Evolutionary conservation across 2,888 invertebrate genomes (phyloP).

Genomic region (Ctena decussata): DNA sequence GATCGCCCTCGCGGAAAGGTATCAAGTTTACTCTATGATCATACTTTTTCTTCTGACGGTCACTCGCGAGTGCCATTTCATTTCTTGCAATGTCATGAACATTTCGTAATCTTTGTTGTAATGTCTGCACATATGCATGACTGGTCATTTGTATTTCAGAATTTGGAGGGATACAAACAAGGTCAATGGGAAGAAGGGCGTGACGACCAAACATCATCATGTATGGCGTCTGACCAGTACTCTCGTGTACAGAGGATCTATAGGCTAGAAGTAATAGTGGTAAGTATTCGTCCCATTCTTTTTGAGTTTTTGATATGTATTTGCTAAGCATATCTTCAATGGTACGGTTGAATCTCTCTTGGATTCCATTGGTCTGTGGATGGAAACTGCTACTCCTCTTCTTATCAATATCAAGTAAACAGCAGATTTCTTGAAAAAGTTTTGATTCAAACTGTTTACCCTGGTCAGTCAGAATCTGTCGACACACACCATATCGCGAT

Average conservation of each 20-base stretch:
- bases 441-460: constrained; percentile 28
- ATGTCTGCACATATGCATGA: too few species aligned
- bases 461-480: constrained; percentile 14
- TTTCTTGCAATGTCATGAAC: neutral
- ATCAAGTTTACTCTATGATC: neutral
- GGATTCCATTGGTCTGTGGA: constrained; percentile 45
- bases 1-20: neutral
- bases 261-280: constrained; percentile 15
- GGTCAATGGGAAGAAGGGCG: neutral
- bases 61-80: neutral
- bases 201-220: neutral
- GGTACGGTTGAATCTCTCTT: constrained; percentile 31
- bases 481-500: neutral
- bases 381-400: constrained; percentile 33
- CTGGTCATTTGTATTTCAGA: too few species aligned
- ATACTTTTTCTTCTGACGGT: neutral
- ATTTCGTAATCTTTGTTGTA: neutral
- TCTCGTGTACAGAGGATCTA: constrained; percentile 2
- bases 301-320: neutral
- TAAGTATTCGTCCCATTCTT: constrained; percentile 14
- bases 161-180: neutral
- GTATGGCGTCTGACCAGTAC: neutral
- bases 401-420: constrained; percentile 24
- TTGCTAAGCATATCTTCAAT: constrained; percentile 11
- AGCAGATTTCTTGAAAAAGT: constrained; percentile 31